Conservation (phyloP, 2,113 vertebrate species). For the Phainopepla nitens region DNA sequence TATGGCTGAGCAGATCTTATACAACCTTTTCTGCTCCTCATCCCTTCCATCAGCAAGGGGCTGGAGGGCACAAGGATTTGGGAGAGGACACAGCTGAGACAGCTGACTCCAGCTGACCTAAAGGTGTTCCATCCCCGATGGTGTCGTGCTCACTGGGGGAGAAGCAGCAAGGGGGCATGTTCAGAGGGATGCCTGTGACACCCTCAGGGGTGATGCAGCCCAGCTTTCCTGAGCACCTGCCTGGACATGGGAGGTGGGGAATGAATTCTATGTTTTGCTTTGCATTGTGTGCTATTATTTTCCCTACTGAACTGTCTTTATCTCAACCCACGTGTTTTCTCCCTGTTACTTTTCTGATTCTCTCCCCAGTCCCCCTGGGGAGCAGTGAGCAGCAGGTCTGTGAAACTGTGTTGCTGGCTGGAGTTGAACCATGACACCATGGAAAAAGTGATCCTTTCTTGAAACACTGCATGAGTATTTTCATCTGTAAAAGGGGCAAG, state of each 20-base stretch:
- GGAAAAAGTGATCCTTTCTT: not conserved
- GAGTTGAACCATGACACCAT: not conserved
- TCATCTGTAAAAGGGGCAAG: not conserved
- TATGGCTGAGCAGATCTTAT: not conserved
- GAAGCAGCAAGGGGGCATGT: not conserved
- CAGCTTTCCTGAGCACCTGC: not conserved
- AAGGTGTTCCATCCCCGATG: accelerated
- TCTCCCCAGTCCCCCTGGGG: not conserved
- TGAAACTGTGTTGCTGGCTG: not conserved
- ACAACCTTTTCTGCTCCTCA: not conserved
- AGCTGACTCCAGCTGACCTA: not conserved
- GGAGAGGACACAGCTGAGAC: not conserved
- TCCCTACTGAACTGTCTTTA: not conserved
- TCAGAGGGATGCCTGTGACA: not conserved
- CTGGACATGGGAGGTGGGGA: not conserved
- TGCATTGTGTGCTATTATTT: not conserved
- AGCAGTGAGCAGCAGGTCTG: not conserved
- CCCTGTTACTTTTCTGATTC: not conserved
- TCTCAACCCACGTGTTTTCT: not conserved
- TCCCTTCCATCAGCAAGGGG: not conserved
- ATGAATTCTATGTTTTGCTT: not conserved
- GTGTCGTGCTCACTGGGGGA: not conserved
- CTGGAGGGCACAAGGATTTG: not conserved
- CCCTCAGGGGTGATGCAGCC: not conserved
- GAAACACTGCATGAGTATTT: not conserved